These are phyloP conservation scores for Anguilla marmorata DNA, from an alignment of 2,797 vertebrate genomes.

Conservation along the genomic window DNA sequence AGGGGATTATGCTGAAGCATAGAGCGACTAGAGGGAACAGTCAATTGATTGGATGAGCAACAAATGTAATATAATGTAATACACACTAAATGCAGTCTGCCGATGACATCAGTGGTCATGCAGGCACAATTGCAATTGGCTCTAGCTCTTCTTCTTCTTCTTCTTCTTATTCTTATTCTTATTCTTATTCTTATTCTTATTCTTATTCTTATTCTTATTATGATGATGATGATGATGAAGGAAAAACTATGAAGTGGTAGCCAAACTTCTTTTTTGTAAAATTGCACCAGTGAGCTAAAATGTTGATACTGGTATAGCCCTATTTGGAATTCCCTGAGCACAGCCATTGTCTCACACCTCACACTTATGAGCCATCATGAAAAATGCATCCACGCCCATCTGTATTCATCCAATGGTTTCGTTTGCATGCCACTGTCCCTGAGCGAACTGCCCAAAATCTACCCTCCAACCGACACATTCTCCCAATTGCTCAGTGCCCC, in stretches of 20 bases:
- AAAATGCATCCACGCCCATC: background rate
- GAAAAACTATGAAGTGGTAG: background rate
- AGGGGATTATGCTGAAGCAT: background rate
- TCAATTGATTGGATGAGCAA: background rate
- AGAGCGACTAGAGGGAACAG: background rate
- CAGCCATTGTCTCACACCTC: background rate
- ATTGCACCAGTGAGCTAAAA: background rate
- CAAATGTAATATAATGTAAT: background rate
- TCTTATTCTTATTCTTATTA: background rate
- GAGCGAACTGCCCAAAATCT: slow-evolving; percentile 30
- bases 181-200: background rate
- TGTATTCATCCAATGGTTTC: background rate
- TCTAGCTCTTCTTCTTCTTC: no score
- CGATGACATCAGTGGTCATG: no score
- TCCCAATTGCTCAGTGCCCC: slow-evolving; percentile 36
- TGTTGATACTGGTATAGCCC: background rate
- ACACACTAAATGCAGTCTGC: background rate
- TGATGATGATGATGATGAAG: no score
- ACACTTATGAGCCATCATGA: background rate
- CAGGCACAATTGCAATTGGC: no score
- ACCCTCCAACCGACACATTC: slow-evolving; percentile 35
- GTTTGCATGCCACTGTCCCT: slow-evolving; percentile 29
- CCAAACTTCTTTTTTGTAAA: background rate
- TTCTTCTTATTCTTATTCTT: no score
- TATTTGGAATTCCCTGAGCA: background rate